A percentile compares a stretch with the other conserved stretches of the same genome.
Conservation (phyloP, 2,113 vertebrate species). For the Ia io region DNA sequence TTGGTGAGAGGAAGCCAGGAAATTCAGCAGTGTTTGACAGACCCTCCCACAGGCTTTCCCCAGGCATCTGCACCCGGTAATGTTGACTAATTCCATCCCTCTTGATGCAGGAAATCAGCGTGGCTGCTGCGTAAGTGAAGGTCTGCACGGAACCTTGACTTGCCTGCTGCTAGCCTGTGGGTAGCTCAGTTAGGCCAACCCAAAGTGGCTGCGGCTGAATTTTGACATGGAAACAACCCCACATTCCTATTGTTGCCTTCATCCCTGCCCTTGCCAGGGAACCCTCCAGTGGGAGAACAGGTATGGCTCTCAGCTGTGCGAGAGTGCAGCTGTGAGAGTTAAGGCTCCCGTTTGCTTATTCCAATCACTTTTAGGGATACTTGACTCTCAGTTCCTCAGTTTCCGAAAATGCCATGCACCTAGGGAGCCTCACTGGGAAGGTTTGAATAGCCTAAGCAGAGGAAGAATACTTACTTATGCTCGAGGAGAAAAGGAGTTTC, state of each 20-base stretch:
- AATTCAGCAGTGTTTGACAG: neutral
- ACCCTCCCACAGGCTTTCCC: slow-evolving; percentile 59
- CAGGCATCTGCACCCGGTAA: neutral
- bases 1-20: slow-evolving; percentile 43
- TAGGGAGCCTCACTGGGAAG: neutral
- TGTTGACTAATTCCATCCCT: slow-evolving; percentile 66
- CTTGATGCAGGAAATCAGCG: slow-evolving; percentile 43
- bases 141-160: neutral
- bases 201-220: neutral
- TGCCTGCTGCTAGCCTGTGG: neutral
- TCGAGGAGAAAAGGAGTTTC: neutral
- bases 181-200: neutral
- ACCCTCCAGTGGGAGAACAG: neutral
- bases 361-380: neutral
- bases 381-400: neutral
- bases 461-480: neutral
- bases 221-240: neutral
- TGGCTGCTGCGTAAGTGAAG: slow-evolving; percentile 52
- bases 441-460: neutral
- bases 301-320: neutral
- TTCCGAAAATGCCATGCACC: neutral
- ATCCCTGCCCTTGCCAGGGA: neutral
- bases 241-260: neutral
- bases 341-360: neutral
- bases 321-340: neutral